phyloP scores from a whole-genome alignment of 2,888 invertebrate species.

The Pantelozetes paolii region DNA sequence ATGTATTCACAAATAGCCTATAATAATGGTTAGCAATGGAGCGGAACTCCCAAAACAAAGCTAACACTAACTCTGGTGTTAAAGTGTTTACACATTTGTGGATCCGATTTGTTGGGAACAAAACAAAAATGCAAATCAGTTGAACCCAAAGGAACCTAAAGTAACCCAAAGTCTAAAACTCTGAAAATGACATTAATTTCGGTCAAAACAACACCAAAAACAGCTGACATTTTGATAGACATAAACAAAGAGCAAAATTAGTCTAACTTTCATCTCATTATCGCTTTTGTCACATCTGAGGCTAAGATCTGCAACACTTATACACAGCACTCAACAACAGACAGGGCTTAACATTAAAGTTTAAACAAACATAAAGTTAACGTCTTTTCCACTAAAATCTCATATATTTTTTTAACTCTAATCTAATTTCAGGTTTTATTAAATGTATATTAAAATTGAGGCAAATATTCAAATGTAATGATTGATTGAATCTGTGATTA shows the following conservation, averaged over 20 bases:
- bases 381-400: neutral
- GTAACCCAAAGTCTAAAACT: neutral
- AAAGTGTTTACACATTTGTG: neutral
- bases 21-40: slow-evolving; percentile 6
- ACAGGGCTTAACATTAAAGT: neutral
- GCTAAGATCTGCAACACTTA: neutral
- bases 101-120: neutral
- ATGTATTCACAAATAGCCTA: neutral
- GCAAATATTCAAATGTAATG: neutral
- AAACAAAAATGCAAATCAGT: neutral
- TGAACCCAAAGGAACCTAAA: too few relatives aligned
- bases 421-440: neutral
- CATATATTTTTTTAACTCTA: neutral
- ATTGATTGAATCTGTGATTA: neutral
- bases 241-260: neutral
- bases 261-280: too few relatives aligned
- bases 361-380: slow-evolving; percentile 1
- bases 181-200: neutral
- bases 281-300: too few relatives aligned
- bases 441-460: slow-evolving; percentile 1
- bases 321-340: neutral
- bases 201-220: too few relatives aligned
- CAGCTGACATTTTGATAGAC: neutral
- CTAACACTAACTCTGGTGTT: neutral
- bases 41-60: neutral